Percentiles rank a stretch among this genome's conserved stretches.
These are phyloP conservation scores for Pluvialis apricaria DNA, from an alignment of 2,113 vertebrate genomes.

Conservation along the genomic window DNA sequence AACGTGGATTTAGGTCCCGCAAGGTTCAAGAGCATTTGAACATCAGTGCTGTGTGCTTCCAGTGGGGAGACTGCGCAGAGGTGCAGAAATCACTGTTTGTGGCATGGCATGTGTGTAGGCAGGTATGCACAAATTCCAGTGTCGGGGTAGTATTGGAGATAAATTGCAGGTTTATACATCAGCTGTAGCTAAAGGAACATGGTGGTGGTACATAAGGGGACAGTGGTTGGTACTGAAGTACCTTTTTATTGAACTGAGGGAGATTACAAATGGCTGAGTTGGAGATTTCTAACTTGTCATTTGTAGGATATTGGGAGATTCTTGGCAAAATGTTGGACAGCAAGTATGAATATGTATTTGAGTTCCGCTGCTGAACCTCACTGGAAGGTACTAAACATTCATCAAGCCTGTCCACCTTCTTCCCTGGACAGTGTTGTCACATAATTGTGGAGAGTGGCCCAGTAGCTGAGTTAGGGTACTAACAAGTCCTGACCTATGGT, in stretches of 20 bases:
- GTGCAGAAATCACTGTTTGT: background rate
- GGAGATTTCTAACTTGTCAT: background rate
- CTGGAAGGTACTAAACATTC: background rate
- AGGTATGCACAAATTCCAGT: background rate
- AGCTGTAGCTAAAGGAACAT: background rate
- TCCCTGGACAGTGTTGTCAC: background rate
- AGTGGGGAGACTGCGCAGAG: background rate
- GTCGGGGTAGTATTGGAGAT: background rate
- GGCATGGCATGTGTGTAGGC: background rate
- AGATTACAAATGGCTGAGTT: background rate
- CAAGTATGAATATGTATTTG: background rate
- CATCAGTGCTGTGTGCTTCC: background rate
- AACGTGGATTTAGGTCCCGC: background rate
- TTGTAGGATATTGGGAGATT: background rate
- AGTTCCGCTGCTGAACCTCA: background rate
- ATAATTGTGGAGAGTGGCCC: background rate
- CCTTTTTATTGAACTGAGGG: background rate
- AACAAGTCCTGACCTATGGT: background rate
- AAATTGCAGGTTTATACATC: background rate
- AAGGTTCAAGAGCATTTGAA: background rate
- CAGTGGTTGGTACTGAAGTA: background rate
- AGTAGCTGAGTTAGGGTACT: background rate
- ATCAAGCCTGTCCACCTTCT: background rate
- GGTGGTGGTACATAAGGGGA: fast-evolving
- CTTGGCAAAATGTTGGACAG: background rate